Evolutionary conservation across 2,797 vertebrate species (phyloP).

Genomic region (Linurgus olivaceus): DNA sequence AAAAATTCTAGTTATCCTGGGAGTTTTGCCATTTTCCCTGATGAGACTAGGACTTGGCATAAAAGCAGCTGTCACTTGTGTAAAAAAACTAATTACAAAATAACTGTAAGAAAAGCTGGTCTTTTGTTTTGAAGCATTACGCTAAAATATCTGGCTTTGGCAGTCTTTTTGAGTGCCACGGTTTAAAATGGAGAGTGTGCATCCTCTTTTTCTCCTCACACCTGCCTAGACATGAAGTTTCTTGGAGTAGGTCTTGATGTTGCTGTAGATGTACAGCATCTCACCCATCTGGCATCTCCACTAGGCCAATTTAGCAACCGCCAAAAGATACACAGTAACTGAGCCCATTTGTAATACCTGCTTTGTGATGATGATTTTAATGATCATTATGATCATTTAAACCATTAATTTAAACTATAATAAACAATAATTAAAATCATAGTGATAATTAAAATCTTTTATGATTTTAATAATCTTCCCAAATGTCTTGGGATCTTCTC

Average conservation of each 20-base stretch:
- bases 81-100: slow-evolving; percentile 23
- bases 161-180: neutral
- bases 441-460: neutral
- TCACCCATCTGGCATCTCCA: neutral
- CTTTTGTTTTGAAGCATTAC: slow-evolving; percentile 14
- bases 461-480: neutral
- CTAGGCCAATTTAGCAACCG: neutral
- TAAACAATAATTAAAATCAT: neutral
- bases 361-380: neutral
- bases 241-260: neutral
- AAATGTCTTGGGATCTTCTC: neutral
- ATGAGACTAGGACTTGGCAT: slow-evolving; percentile 8
- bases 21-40: slow-evolving; percentile 38
- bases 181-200: neutral
- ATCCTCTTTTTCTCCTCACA: neutral
- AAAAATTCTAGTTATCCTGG: slow-evolving; percentile 31
- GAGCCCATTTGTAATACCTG: neutral
- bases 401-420: neutral
- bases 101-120: neutral
- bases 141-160: neutral
- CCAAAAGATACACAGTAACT: neutral
- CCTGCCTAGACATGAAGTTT: neutral
- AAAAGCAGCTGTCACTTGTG: slow-evolving; percentile 14
- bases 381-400: neutral
- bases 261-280: neutral